Conservation (phyloP, 1,140 invertebrate genomes). For the Pogonomyrmex californicus region DNA sequence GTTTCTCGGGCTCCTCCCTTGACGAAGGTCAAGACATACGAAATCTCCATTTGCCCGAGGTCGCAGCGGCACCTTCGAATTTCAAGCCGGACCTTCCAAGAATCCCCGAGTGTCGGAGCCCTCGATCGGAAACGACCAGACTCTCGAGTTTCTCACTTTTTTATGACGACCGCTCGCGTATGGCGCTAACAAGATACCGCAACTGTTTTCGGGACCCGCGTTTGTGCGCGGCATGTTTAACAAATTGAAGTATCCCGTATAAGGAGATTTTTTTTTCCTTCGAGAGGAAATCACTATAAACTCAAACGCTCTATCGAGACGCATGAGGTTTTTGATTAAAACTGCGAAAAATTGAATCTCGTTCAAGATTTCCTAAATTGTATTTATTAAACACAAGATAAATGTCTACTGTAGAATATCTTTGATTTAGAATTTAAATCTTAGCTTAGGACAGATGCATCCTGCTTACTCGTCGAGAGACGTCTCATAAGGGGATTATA, state of each 20-base stretch:
- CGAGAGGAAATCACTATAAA: background rate
- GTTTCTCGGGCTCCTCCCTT: conserved; percentile 75
- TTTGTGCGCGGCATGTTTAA: conserved; percentile 45
- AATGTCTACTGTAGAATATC: background rate
- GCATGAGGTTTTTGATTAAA: background rate
- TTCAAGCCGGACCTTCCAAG: conserved; percentile 78
- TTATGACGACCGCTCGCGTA: conserved; percentile 71
- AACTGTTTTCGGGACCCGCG: conserved; percentile 60
- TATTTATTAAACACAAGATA: background rate
- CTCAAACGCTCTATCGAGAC: background rate
- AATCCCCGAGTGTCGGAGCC: conserved; percentile 69
- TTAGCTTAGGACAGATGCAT: background rate
- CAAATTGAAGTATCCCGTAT: conserved; percentile 38
- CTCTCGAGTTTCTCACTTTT: conserved; percentile 76
- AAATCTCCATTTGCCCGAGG: conserved; percentile 78
- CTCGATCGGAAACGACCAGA: conserved; percentile 73
- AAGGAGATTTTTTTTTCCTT: background rate
- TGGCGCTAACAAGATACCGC: conserved; percentile 73
- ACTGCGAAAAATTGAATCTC: background rate
- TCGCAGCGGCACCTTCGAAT: conserved; percentile 75
- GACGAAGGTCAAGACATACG: conserved; percentile 84
- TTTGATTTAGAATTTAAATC: background rate
- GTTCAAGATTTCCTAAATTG: background rate
- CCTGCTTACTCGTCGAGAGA: background rate
- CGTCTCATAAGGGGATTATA: background rate